phyloP scores from a whole-genome alignment of 2,888 invertebrate genomes.

The Papilio gigon region DNA sequence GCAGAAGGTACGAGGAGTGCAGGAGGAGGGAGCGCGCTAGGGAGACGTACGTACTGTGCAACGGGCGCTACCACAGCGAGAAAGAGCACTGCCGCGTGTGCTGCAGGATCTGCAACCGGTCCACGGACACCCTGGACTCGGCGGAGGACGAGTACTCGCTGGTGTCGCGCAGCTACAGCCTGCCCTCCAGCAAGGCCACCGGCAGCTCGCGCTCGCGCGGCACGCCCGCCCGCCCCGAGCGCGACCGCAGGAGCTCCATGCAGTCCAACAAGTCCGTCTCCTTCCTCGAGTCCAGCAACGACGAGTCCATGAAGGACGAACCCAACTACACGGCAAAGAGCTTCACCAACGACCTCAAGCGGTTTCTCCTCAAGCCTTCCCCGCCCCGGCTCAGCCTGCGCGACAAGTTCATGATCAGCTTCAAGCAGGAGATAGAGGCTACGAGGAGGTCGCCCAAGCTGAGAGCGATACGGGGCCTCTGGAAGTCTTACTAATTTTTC shows the following conservation, averaged over 20 bases:
- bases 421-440: conserved; percentile 76
- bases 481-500: conserved; percentile 74
- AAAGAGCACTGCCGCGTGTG: conserved; percentile 71
- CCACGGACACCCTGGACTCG: conserved; percentile 72
- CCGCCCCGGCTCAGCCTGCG: conserved; percentile 73
- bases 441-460: conserved; percentile 76
- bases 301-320: conserved; percentile 71
- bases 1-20: conserved; percentile 50
- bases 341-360: conserved; percentile 78
- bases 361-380: conserved; percentile 73
- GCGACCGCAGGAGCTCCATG: conserved; percentile 71
- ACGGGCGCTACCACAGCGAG: conserved; percentile 69
- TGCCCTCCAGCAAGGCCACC: conserved; percentile 53
- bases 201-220: conserved; percentile 55
- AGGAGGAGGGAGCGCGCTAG: conserved; percentile 52
- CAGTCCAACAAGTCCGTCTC: conserved; percentile 79
- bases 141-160: conserved; percentile 72
- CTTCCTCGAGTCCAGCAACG: conserved; percentile 74
- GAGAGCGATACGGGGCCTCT: conserved; percentile 77
- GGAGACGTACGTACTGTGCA: conserved; percentile 67
- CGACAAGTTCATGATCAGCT: conserved; percentile 76
- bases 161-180: conserved; percentile 68
- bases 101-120: conserved; percentile 68
- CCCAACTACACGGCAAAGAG: conserved; percentile 79
- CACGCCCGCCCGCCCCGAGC: conserved; percentile 50